Conservation (phyloP, 1,140 invertebrate genomes). For the Telenomus remus region DNA sequence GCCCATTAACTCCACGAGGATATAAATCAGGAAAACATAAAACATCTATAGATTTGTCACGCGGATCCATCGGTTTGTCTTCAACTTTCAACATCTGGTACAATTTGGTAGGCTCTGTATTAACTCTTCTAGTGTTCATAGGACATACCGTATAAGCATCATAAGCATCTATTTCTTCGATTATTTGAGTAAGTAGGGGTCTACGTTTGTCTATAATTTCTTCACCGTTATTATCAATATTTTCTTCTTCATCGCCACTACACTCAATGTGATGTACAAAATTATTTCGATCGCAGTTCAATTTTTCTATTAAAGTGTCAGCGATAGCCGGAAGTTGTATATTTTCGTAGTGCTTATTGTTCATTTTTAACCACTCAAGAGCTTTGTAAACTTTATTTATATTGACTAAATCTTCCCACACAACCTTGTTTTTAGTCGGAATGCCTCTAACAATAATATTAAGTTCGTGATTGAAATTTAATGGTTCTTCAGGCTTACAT, state of each 20-base stretch:
- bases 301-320: too few relatives aligned
- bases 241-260: too few relatives aligned
- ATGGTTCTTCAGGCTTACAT: conserved; percentile 34
- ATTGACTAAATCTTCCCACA: conserved; percentile 4
- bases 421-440: not conserved
- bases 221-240: too few relatives aligned
- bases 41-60: conserved; percentile 46
- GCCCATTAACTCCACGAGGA: conserved; percentile 56
- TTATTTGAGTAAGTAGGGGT: conserved; percentile 37
- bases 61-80: conserved; percentile 46
- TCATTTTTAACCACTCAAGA: conserved; percentile 4
- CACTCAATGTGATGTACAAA: too few relatives aligned
- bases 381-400: conserved; percentile 2
- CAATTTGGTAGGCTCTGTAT: conserved; percentile 51
- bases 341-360: not conserved
- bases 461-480: conserved; percentile 42
- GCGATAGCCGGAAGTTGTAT: not conserved
- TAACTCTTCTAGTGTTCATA: conserved; percentile 6
- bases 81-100: conserved; percentile 61
- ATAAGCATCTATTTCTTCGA: conserved; percentile 37
- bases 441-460: not conserved
- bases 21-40: conserved; percentile 62
- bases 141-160: conserved; percentile 58
- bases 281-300: too few relatives aligned
- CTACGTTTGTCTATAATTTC: too few relatives aligned